Percentiles rank a stretch among this genome's conserved stretches.
Conservation (phyloP, 2,113 vertebrate genomes). For the Hippocampus zosterae region DNA sequence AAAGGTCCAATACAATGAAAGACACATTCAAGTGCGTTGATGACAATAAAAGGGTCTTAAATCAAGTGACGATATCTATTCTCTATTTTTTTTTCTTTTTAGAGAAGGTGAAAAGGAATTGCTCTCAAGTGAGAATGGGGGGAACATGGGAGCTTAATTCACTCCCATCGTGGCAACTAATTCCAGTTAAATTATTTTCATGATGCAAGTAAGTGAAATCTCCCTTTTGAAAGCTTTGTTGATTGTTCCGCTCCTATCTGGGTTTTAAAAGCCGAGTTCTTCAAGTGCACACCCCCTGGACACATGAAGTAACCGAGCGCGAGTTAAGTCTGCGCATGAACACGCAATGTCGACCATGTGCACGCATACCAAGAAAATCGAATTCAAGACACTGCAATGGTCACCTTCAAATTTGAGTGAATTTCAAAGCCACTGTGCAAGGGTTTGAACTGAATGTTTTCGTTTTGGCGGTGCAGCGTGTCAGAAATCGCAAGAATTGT, state of each 20-base stretch:
- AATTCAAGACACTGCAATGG: neutral
- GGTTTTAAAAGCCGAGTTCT: neutral
- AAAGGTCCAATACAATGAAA: neutral
- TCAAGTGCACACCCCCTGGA: neutral
- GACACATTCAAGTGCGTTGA: neutral
- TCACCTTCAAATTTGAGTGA: neutral
- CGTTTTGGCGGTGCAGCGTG: too few species aligned
- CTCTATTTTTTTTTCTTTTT: neutral
- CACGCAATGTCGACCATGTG: neutral
- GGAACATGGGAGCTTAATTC: constrained; percentile 11
- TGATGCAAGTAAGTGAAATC: constrained; percentile 45
- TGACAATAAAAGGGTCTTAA: neutral
- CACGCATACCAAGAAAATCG: neutral
- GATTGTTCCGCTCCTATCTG: neutral
- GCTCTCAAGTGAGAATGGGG: neutral
- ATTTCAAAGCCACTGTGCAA: neutral
- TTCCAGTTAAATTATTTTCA: constrained; percentile 31
- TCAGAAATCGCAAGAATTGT: neutral
- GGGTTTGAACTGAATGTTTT: too few species aligned
- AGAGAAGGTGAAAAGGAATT: neutral
- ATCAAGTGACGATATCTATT: neutral
- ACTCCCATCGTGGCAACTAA: constrained; percentile 19
- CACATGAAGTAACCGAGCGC: neutral
- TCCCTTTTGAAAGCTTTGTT: neutral
- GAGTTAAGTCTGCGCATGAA: neutral